These are phyloP conservation scores for Marasmarcha lunaedactyla DNA, from an alignment of 2,888 invertebrate genomes.

Conservation along the genomic window DNA sequence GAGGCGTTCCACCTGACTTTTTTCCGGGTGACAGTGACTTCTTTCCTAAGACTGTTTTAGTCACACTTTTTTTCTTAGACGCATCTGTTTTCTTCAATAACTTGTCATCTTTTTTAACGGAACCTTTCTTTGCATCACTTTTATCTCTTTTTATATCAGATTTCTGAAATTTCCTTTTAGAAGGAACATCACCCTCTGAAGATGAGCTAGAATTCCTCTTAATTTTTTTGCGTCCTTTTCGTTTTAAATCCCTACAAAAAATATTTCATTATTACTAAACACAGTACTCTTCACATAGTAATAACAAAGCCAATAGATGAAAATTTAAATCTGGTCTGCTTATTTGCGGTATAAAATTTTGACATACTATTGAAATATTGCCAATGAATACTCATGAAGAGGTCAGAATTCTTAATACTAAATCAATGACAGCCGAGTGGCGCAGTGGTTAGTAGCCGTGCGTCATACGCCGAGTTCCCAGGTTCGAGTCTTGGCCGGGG, in stretches of 20 bases:
- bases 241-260: constrained; percentile 46
- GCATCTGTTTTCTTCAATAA: constrained; percentile 45
- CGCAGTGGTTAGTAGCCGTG: too few species aligned
- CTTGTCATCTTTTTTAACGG: constrained; percentile 52
- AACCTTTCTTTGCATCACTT: constrained; percentile 51
- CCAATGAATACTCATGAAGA: too few species aligned
- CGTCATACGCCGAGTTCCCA: too few species aligned
- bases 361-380: too few species aligned
- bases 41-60: constrained; percentile 47
- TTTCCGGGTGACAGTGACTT: constrained; percentile 63
- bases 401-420: too few species aligned
- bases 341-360: too few species aligned
- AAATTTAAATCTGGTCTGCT: too few species aligned
- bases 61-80: constrained; percentile 40
- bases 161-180: constrained; percentile 67
- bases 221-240: constrained; percentile 64
- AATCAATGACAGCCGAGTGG: too few species aligned
- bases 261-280: too few species aligned
- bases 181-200: constrained; percentile 72
- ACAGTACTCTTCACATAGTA: too few species aligned
- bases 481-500: too few species aligned
- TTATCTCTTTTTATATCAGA: constrained; percentile 50
- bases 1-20: constrained; percentile 63
- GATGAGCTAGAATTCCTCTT: constrained; percentile 74
- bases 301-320: too few species aligned